A percentile compares a stretch with the other conserved stretches of the same genome.
These are phyloP conservation scores for Cossypha heuglini DNA, from an alignment of 2,797 vertebrate species.

Conservation along the genomic window DNA sequence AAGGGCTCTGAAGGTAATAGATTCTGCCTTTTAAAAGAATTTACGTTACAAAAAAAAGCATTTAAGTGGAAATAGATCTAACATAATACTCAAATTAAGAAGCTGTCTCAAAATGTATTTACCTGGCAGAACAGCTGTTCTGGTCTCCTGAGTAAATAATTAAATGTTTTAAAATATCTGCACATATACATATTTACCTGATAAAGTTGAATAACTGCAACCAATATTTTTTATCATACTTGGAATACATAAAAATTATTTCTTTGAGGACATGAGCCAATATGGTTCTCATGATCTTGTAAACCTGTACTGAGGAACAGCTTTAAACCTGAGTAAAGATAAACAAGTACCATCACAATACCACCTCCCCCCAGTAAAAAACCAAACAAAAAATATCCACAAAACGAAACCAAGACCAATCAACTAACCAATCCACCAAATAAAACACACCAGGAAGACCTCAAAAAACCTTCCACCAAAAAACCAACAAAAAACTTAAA, in stretches of 20 bases:
- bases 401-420: not conserved
- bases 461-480: not conserved
- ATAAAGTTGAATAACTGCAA: slow-evolving; percentile 65
- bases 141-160: slow-evolving; percentile 67
- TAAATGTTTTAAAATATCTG: slow-evolving; percentile 62
- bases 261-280: not conserved
- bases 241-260: not conserved
- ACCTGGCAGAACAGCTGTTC: slow-evolving; percentile 66
- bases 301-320: not conserved
- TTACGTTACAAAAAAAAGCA: slow-evolving; percentile 50
- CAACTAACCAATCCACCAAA: not conserved
- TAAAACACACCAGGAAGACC: not conserved
- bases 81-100: slow-evolving; percentile 26
- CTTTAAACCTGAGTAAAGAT: not conserved
- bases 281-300: not conserved
- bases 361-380: no score
- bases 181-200: slow-evolving; percentile 64
- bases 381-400: not conserved
- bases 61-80: slow-evolving; percentile 62
- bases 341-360: not conserved
- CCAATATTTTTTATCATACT: not conserved
- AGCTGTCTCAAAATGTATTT: slow-evolving; percentile 52
- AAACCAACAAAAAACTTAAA: not conserved
- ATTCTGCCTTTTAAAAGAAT: slow-evolving; percentile 44
- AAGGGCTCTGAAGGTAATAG: slow-evolving; percentile 30